These are phyloP conservation scores for Cheirogaleus major DNA, from an alignment of 2,797 vertebrate genomes.

Conservation along the genomic window DNA sequence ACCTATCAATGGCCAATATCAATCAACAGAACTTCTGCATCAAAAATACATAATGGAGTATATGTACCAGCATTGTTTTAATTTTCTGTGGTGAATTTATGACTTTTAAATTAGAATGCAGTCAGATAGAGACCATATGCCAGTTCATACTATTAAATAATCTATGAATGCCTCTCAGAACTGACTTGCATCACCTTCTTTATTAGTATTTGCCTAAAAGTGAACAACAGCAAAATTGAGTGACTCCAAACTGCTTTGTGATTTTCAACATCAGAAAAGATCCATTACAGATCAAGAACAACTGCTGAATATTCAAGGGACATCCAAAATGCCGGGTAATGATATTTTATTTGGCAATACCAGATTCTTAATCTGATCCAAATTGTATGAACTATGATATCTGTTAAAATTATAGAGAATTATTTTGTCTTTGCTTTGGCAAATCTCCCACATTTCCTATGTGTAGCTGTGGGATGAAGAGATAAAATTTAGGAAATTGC, in stretches of 20 bases:
- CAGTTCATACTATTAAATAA: neutral
- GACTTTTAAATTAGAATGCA: neutral
- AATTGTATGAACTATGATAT: constrained; percentile 25
- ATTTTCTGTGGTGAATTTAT: neutral
- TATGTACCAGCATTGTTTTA: neutral
- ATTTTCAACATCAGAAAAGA: neutral
- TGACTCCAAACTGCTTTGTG: constrained; percentile 34
- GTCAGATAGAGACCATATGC: neutral
- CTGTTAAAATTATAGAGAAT: constrained; percentile 43
- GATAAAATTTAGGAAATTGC: neutral
- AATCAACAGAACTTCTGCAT: neutral
- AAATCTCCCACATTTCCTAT: neutral
- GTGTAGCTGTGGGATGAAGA: neutral
- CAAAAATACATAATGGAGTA: neutral
- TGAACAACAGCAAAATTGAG: neutral
- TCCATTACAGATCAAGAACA: neutral
- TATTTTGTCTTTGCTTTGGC: constrained; percentile 46
- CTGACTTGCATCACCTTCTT: neutral
- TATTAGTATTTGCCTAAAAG: constrained; percentile 36
- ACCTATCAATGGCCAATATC: neutral
- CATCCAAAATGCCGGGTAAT: constrained; percentile 38
- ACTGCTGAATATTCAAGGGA: neutral
- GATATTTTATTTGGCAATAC: constrained; percentile 49
- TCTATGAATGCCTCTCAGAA: neutral
- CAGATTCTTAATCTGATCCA: neutral